A percentile compares a stretch with the other conserved stretches of the same genome.
These are phyloP conservation scores for Odontocolon sp. DNA, from an alignment of 2,888 invertebrate genomes.

Conservation along the genomic window DNA sequence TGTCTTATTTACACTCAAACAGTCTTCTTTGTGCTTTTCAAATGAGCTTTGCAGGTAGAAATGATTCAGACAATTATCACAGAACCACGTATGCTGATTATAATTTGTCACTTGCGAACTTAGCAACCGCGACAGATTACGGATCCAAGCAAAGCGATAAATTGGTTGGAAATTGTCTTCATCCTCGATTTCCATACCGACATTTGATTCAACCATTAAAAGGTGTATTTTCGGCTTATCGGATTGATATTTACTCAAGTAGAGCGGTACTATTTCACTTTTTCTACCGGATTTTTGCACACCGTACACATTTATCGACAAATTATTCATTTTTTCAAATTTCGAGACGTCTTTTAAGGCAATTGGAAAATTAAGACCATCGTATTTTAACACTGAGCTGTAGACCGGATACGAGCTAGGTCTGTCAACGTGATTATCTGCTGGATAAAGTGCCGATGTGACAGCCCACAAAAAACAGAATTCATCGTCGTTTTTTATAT, in stretches of 20 bases:
- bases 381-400: constrained; percentile 50
- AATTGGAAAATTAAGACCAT: constrained; percentile 58
- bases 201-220: constrained; percentile 1
- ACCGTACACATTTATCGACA: constrained; percentile 63
- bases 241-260: background rate
- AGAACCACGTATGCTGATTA: constrained; percentile 9
- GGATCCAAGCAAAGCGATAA: constrained; percentile 49
- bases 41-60: constrained; percentile 23
- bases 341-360: constrained; percentile 56
- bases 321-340: too few species aligned
- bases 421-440: constrained; percentile 8
- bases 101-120: constrained; percentile 31
- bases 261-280: constrained; percentile 18
- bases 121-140: constrained; percentile 49
- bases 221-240: constrained; percentile 22
- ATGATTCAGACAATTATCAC: constrained; percentile 46
- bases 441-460: constrained; percentile 56
- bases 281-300: constrained; percentile 29
- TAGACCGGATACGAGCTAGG: constrained; percentile 55
- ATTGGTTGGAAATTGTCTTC: constrained; percentile 21
- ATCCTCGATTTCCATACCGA: constrained; percentile 25
- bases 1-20: constrained; percentile 24
- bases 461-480: constrained; percentile 62
- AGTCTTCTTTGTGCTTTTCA: constrained; percentile 32
- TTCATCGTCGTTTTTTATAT: constrained; percentile 63